Evolutionary conservation across 2,888 invertebrate genomes (phyloP), one percentile per base, ranked within the genome.

Genomic region (Lasioglossum oenotherae): DNA sequence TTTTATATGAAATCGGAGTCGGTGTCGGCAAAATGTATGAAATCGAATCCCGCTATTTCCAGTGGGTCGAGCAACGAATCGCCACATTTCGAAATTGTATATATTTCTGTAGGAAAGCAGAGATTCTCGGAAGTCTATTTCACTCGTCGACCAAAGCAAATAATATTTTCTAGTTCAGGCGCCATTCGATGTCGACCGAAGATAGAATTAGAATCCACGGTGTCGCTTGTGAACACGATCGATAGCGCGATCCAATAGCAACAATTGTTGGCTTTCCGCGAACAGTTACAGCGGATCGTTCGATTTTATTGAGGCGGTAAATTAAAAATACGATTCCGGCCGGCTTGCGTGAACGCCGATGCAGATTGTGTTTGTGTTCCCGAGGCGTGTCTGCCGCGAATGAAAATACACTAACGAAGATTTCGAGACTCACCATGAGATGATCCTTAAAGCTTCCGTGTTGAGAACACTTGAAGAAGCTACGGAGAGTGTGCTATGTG

Each of bases 391-490:
- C 14, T 12, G 41, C 41, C 31, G 4, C 16, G 73, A 69, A 46
- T 4, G 49, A 49, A 44, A 57, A 27, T 38, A 78, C 74, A 38
- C 44, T 8, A 19, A 31, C 57, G 49, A 19, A 41, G 38, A 46
- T 77, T 53, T 38, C 38, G 46, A n/a, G 31, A 46, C 27, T 49
- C 35, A 31, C 12, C 44, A 60, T 64, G 83, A 74, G 64, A 87
- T 87, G 87, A 87, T 84, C 23, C 81, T 88, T 38, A 91, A 88
- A 86, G 80, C 84, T 16, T 78, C 85, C 27, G 84, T 86, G 57
- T 80, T 90, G 67, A 89, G 82, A 71, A 89, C 87, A 5, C 84
- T 91, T 73, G 85, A 91, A 74, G 89, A 90, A 79, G 82, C 89
- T 71, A 84, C 86, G n/a, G 91, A 89, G 67, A 79, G 74, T 16